Evolutionary conservation across 2,888 invertebrate genomes (phyloP).

Genomic region (Dryococelus australis): DNA sequence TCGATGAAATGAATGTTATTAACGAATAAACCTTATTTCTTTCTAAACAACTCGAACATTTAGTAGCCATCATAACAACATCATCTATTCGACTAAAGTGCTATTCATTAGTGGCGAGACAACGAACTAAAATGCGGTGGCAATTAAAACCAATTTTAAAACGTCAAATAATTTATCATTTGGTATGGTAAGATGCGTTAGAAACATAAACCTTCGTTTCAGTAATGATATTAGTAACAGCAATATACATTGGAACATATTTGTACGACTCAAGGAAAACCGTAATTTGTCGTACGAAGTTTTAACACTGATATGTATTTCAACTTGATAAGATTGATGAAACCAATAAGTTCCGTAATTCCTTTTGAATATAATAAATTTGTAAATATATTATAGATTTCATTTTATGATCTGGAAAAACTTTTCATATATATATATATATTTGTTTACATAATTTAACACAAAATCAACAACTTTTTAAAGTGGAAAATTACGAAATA

Average conservation of each 20-base stretch:
- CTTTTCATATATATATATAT: background rate
- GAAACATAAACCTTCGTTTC: too few relatives aligned
- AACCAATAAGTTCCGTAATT: background rate
- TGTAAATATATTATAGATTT: background rate
- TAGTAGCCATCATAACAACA: background rate
- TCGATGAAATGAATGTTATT: background rate
- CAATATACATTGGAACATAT: too few relatives aligned
- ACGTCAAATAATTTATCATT: too few relatives aligned
- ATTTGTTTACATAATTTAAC: background rate
- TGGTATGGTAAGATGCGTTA: too few relatives aligned
- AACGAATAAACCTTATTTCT: background rate
- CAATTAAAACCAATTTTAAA: too few relatives aligned
- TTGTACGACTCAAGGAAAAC: too few relatives aligned
- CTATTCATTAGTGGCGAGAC: too few relatives aligned
- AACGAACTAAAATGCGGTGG: too few relatives aligned
- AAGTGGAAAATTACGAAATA: too few relatives aligned
- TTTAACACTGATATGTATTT: background rate
- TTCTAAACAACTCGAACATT: background rate
- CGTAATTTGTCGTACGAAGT: too few relatives aligned
- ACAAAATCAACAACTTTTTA: background rate
- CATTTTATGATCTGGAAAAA: background rate
- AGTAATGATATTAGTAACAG: too few relatives aligned
- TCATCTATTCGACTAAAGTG: too few relatives aligned
- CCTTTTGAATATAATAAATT: background rate
- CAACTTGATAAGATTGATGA: background rate